phyloP scores from a whole-genome alignment of 1,140 invertebrate genomes.

The Drosophila paulistorum region DNA sequence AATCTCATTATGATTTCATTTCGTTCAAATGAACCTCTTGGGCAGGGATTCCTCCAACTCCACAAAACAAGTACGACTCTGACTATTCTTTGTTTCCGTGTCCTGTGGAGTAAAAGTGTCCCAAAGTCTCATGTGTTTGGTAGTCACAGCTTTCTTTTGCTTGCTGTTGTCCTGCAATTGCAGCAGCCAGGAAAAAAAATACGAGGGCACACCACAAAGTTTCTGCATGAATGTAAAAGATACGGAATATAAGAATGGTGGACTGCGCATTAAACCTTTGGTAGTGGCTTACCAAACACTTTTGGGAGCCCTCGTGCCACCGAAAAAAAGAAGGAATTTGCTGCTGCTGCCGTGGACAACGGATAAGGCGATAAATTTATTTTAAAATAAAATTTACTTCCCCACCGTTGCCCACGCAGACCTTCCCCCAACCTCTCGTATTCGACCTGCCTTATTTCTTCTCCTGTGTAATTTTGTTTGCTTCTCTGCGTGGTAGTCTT shows the following conservation, averaged over 20 bases:
- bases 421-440: background rate
- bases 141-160: slow-evolving; percentile 24
- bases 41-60: slow-evolving; percentile 56
- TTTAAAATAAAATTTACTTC: slow-evolving; percentile 82
- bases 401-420: slow-evolving; percentile 51
- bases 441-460: slow-evolving; percentile 36
- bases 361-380: slow-evolving; percentile 82
- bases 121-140: slow-evolving; percentile 63
- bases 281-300: background rate
- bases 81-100: slow-evolving; percentile 10
- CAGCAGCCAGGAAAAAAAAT: slow-evolving; percentile 38
- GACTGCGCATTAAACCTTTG: background rate
- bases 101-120: slow-evolving; percentile 36
- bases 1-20: slow-evolving; percentile 83
- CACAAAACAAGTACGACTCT: slow-evolving; percentile 16
- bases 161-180: slow-evolving; percentile 66
- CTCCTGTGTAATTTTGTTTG: slow-evolving; percentile 79
- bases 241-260: background rate
- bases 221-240: background rate
- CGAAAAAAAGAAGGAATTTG: slow-evolving; percentile 6
- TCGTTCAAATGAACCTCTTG: slow-evolving; percentile 78
- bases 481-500: slow-evolving; percentile 52
- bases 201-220: background rate
- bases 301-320: background rate
- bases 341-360: slow-evolving; percentile 73